A percentile compares a stretch with the other conserved stretches of the same genome.
Conservation (phyloP, 2,888 invertebrate species). For the Hipparchia sbordonii region DNA sequence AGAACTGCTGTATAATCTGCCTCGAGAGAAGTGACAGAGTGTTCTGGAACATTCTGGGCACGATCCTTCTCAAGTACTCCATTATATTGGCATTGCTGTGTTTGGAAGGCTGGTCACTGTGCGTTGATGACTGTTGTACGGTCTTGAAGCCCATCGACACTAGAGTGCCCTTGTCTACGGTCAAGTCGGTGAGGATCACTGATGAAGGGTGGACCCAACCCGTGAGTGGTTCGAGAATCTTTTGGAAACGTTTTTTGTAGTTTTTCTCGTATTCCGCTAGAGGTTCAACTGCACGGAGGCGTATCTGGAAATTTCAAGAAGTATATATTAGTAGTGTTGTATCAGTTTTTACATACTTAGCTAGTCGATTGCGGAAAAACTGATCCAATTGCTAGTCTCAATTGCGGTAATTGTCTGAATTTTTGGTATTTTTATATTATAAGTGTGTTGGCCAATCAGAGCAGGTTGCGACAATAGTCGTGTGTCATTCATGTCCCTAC, state of each 20-base stretch:
- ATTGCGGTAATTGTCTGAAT: too few relatives aligned
- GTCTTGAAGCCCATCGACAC: constrained; percentile 90
- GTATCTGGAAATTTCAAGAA: constrained; percentile 68
- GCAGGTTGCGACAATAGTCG: too few relatives aligned
- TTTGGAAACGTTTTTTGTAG: constrained; percentile 90
- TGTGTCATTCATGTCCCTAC: too few relatives aligned
- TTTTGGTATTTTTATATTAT: too few relatives aligned
- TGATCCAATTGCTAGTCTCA: too few relatives aligned
- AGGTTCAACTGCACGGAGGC: constrained; percentile 92
- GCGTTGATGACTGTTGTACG: constrained; percentile 85
- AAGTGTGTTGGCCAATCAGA: too few relatives aligned
- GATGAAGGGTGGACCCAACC: constrained; percentile 92
- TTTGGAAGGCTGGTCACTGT: constrained; percentile 71
- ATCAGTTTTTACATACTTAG: too few relatives aligned
- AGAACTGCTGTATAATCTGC: constrained; percentile 94
- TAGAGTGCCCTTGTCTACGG: constrained; percentile 91
- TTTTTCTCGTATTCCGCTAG: constrained; percentile 89
- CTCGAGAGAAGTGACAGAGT: constrained; percentile 91
- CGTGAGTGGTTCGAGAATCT: constrained; percentile 90
- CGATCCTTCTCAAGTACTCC: constrained; percentile 93
- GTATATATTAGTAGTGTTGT: too few relatives aligned
- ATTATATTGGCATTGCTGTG: constrained; percentile 90
- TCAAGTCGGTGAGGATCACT: constrained; percentile 90
- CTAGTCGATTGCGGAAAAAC: too few relatives aligned
- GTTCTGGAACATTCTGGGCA: constrained; percentile 95